Evolutionary conservation across 2,797 vertebrate species (phyloP).

Genomic region (Anabacerthia variegaticeps): DNA sequence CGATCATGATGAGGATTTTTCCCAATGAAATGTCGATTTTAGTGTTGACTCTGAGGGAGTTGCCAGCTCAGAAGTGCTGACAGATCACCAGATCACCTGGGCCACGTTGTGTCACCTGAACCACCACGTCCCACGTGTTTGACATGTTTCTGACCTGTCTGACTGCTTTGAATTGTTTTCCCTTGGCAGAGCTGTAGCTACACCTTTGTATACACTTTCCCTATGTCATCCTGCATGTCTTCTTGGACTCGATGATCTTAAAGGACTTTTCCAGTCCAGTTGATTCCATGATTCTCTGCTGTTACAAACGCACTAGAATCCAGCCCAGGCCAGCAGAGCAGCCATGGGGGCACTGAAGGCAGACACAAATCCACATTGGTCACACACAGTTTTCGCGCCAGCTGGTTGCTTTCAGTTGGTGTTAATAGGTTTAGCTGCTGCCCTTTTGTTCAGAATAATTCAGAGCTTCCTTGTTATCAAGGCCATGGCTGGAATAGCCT

Average conservation of each 20-base stretch:
- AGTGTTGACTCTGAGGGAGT: neutral
- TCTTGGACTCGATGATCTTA: neutral
- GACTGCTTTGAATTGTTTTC: neutral
- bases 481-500: neutral
- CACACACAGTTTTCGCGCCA: neutral
- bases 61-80: neutral
- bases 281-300: neutral
- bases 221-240: accelerated
- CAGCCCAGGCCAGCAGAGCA: neutral
- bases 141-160: neutral
- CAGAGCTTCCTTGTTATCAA: constrained; percentile 33
- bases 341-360: accelerated
- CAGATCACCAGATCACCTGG: neutral
- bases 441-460: constrained; percentile 50
- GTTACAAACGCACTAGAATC: neutral
- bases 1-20: accelerated
- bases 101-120: neutral
- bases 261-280: neutral
- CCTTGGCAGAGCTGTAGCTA: neutral
- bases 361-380: neutral
- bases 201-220: neutral
- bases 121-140: neutral
- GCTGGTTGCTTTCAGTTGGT: constrained; percentile 1
- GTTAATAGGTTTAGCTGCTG: constrained; percentile 20
- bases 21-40: accelerated